Percentiles rank a stretch among this genome's conserved stretches.
Conservation (phyloP, 2,113 vertebrate species). For the Grus americana region DNA sequence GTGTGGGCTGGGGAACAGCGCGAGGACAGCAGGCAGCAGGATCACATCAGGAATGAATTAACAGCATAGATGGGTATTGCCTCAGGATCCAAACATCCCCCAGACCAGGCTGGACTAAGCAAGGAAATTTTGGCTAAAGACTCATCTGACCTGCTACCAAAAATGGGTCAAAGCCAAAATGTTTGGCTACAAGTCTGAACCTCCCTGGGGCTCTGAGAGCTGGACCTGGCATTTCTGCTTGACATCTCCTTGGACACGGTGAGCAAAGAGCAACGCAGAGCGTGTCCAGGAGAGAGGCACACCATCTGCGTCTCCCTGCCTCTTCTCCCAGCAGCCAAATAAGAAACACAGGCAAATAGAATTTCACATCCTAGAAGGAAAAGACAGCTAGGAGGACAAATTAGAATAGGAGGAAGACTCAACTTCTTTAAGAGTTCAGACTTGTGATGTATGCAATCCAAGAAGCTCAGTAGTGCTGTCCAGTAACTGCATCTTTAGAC, state of each 20-base stretch:
- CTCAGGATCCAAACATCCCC: neutral
- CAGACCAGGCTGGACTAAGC: neutral
- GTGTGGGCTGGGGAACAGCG: neutral
- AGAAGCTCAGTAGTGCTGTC: neutral
- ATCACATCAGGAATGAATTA: neutral
- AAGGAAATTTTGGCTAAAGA: neutral
- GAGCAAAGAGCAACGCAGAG: neutral
- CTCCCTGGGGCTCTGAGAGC: neutral
- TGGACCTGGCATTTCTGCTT: neutral
- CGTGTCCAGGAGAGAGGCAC: neutral
- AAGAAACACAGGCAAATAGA: neutral
- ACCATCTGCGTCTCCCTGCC: neutral
- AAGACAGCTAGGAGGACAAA: neutral
- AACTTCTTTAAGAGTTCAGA: neutral
- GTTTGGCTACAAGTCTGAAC: neutral
- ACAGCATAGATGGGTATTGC: neutral
- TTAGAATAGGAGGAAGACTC: neutral
- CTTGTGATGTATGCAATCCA: neutral
- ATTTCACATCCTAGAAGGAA: neutral
- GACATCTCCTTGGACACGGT: accelerated
- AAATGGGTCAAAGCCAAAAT: neutral
- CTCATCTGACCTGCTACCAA: neutral
- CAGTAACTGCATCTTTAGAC: neutral
- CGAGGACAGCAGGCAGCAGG: neutral
- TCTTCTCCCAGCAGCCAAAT: neutral